Percentiles rank a stretch among this genome's conserved stretches.
Conservation (phyloP, 2,888 invertebrate genomes). For the Drosophila kokeensis region DNA sequence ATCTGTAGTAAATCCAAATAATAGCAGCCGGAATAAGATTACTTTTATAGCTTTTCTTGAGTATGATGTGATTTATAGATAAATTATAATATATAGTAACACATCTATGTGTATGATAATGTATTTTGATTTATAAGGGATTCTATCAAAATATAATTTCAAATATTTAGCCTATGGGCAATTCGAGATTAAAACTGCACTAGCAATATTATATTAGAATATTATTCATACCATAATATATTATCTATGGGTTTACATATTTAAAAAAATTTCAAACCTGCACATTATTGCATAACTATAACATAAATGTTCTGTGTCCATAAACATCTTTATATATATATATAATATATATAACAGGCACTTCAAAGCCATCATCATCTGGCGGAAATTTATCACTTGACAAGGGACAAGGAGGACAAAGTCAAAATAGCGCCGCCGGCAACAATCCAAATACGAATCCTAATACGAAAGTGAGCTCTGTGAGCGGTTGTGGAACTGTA, state of each 20-base stretch:
- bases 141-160: not conserved
- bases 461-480: constrained; percentile 21
- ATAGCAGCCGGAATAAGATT: not conserved
- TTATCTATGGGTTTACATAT: not conserved
- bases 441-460: constrained; percentile 4
- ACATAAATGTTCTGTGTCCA: too few relatives aligned
- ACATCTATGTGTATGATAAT: too few relatives aligned
- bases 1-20: too few relatives aligned
- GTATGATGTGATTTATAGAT: too few relatives aligned
- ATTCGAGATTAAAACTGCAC: not conserved
- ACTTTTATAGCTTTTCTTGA: too few relatives aligned
- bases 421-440: constrained; percentile 8
- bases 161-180: too few relatives aligned
- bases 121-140: too few relatives aligned
- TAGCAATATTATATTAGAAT: not conserved
- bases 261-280: not conserved
- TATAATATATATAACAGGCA: constrained; percentile 10
- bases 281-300: not conserved
- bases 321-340: not conserved
- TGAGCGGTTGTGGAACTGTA: not conserved
- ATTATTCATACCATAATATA: not conserved
- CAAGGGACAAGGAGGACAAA: not conserved
- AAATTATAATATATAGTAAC: too few relatives aligned
- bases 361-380: constrained; percentile 14
- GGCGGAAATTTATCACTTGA: not conserved